Percentiles rank a stretch among this genome's conserved stretches.
Conservation (phyloP, 2,113 vertebrate genomes). For the Dissostichus mawsoni region DNA sequence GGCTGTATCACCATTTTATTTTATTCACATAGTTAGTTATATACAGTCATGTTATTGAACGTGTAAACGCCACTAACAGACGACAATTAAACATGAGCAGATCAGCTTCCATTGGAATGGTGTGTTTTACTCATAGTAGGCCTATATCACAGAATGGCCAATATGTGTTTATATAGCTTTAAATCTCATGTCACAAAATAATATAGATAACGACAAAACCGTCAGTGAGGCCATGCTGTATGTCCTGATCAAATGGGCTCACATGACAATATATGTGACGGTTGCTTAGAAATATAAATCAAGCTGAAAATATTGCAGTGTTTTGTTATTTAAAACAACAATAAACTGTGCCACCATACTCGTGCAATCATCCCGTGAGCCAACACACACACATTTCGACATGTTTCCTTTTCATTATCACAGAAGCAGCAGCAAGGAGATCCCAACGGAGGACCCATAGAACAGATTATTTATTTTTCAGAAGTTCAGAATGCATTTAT, state of each 20-base stretch:
- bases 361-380: background rate
- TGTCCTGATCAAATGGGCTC: background rate
- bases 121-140: background rate
- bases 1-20: slow-evolving; percentile 2
- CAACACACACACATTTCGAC: slow-evolving; percentile 12
- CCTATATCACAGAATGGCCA: background rate
- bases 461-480: background rate
- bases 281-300: background rate
- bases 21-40: background rate
- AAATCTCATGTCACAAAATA: slow-evolving; percentile 1
- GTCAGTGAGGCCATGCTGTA: background rate
- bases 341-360: background rate
- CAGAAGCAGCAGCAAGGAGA: background rate
- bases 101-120: background rate
- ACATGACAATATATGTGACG: background rate
- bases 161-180: slow-evolving; percentile 4
- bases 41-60: background rate
- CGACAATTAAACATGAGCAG: background rate
- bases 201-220: background rate
- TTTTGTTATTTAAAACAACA: slow-evolving; percentile 32
- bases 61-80: background rate
- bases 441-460: background rate
- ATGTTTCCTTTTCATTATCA: slow-evolving; percentile 7
- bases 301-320: background rate
- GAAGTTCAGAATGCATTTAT: background rate